Conservation (phyloP, 2,113 vertebrate species). For the Aix galericulata region DNA sequence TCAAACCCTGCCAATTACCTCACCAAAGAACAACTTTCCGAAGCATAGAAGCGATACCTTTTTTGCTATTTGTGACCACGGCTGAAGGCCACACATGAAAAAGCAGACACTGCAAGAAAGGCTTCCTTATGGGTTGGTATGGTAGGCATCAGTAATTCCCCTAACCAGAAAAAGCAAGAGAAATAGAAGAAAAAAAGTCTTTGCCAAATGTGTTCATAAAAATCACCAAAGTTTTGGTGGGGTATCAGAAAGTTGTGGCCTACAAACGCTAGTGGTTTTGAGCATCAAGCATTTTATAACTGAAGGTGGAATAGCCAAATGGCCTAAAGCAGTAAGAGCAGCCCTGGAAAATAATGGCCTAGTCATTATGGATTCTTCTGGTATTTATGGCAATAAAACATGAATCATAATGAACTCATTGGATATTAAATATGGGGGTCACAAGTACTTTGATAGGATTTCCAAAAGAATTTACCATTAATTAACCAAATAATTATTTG, state of each 20-base stretch:
- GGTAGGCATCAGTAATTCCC: conserved; percentile 57
- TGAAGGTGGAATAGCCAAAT: conserved; percentile 70
- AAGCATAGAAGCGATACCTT: not conserved
- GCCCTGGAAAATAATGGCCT: conserved; percentile 64
- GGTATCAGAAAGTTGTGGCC: conserved; percentile 43
- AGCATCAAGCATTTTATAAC: conserved; percentile 64
- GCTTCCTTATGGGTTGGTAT: conserved; percentile 21
- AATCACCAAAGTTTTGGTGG: conserved; percentile 45
- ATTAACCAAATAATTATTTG: conserved; percentile 78
- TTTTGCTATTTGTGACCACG: conserved; percentile 20
- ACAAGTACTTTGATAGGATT: conserved; percentile 75
- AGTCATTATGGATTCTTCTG: conserved; percentile 74
- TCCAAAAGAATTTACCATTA: conserved; percentile 77
- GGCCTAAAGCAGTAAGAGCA: conserved; percentile 67
- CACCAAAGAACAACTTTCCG: not conserved
- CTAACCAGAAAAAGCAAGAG: conserved; percentile 32
- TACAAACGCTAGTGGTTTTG: conserved; percentile 56
- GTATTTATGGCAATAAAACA: conserved; percentile 76
- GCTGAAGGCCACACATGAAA: conserved; percentile 14
- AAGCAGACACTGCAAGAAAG: conserved; percentile 46
- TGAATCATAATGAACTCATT: conserved; percentile 80
- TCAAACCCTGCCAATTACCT: not conserved
- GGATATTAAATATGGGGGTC: conserved; percentile 73
- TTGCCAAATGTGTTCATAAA: conserved; percentile 39
- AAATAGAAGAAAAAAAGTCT: not conserved